Percentiles rank a stretch among this genome's conserved stretches.
phyloP scores from a whole-genome alignment of 2,797 vertebrate species.

The Manis crassicaudata region DNA sequence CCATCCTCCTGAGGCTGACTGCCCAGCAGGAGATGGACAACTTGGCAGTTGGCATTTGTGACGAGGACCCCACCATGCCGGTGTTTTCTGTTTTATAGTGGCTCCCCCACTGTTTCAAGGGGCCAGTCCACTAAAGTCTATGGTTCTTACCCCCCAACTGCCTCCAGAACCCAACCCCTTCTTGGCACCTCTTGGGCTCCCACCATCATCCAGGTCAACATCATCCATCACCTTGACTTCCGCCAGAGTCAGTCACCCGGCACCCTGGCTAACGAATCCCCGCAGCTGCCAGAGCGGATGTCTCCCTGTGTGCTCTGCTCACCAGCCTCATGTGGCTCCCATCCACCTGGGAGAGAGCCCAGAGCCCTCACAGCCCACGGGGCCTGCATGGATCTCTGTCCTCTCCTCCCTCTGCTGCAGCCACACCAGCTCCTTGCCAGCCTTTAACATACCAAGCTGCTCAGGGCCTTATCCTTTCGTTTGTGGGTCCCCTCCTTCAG shows the following conservation, averaged over 20 bases:
- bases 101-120: accelerated
- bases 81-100: accelerated
- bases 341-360: background rate
- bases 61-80: accelerated
- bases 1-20: background rate
- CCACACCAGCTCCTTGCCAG: background rate
- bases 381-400: background rate
- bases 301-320: background rate
- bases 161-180: background rate
- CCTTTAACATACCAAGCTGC: background rate
- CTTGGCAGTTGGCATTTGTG: accelerated
- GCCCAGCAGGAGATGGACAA: background rate
- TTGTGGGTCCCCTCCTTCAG: background rate
- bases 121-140: background rate
- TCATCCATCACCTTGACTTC: background rate
- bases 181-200: background rate
- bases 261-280: background rate
- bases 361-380: background rate
- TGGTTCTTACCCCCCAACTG: background rate
- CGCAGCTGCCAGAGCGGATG: background rate
- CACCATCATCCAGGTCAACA: background rate
- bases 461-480: background rate
- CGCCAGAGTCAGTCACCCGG: accelerated
- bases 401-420: background rate
- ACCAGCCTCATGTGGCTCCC: accelerated